Base-by-base conservation (phyloP, 2,113 vertebrate species). In the Azemiops feae region DNA sequence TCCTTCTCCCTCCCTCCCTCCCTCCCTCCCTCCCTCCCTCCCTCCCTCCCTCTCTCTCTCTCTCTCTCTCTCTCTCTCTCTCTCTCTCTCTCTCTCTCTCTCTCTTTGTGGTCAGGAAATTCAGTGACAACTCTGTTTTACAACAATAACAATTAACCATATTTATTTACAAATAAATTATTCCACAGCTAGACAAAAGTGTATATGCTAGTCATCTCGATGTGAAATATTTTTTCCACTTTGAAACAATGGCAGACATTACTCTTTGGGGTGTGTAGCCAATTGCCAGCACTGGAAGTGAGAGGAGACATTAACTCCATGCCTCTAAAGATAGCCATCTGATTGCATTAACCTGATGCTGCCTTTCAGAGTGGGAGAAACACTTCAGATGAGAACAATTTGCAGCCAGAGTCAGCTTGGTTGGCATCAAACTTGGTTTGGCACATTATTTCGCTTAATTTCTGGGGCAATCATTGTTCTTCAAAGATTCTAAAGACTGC, bases 1-100 rank as follows among this genome's bases (percentile, higher is more conserved):
- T 5, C 18, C 53, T 54, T 18, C 16, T 16, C 4, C n/a, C n/a
- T n/a, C n/a, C n/a, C n/a, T n/a, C n/a, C n/a, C n/a, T n/a, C n/a
- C n/a, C n/a, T n/a, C n/a, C n/a, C n/a, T n/a, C n/a, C n/a, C 4
- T 4, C 54, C 4, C 3, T 3, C 0, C 0, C 53, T 4, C 18
- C 5, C 18, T 20, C 18, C 20, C 54, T 55, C 5, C 6, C 45
- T 47, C 45, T 47, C 45, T 47, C 45, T 47, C 45, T 47, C 45
- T 47, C 45, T 6, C 45, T 47, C 54, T 2, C 4, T 4, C 54
- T 5, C 3, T 3, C 0, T 3, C 53, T 4, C 18, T 20, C 18
- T 20, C 18, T 55, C 54, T 55, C 5, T 47, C 45, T 47, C 45
- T 47, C 45, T 47, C 45, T 47, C 45, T 47, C 45, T 47, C 45